Evolutionary conservation across 2,113 vertebrate species (phyloP), one percentile per base, ranked within the genome.

Genomic region (Cavia aperea): DNA sequence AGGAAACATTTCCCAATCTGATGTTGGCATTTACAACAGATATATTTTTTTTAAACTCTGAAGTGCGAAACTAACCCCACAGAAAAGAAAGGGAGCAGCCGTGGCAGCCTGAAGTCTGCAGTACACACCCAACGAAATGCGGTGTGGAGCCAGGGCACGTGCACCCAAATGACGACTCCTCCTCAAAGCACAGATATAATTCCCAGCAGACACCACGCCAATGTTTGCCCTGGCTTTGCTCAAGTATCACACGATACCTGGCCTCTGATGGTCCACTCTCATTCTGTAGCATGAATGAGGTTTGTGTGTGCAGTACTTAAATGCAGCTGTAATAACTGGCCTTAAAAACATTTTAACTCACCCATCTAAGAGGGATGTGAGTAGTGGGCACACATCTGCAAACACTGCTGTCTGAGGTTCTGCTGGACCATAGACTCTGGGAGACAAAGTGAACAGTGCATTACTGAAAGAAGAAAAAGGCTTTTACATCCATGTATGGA

Each of bases 281-380:
- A 7, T 58, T 8, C 33, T 46, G 54, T 26, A 11, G 58, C 88
- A 49, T 14, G 58, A 75, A 1, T 26, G 29, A 62, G 6, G 13
- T 3, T 26, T 58, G 19, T 15, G 62, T 43, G 36, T 18, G 15
- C 13, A 31, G 39, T 26, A 23, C 66, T 8, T 11, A 11, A 63
- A 62, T 1, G 11, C 24, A 3, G 81, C 92, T 92, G 2, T 15
- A 11, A 24, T 12, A 13, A 21, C 4, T 1, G 39, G 10, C n/a
- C 60, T 70, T 7, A 4, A 26, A 65, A 13, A 4, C 5, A 68
- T 31, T 31, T 89, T 39, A 70, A 96, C 98, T 98, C 91, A 98
- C 98, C 98, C 98, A 36, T 98, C 98, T 33, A 98, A 92, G 39
- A 99, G 97, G 62, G 98, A 98, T 0, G 97, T 98, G 24, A 99